Base-by-base conservation (phyloP, 1,140 invertebrate genomes). In the Drosophila littoralis region DNA sequence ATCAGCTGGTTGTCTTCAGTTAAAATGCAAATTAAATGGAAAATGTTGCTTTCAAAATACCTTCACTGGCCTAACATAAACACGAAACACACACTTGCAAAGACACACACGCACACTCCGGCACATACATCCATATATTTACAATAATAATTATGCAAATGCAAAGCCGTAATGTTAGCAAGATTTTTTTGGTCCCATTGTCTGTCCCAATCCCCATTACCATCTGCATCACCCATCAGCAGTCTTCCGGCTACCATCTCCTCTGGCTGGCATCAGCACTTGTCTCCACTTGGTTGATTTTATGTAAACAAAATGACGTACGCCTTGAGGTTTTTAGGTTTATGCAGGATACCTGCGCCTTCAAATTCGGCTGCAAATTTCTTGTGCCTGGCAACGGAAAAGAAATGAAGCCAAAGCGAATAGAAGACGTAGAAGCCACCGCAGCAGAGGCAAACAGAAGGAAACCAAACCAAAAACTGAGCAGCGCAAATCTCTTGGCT, bases 101-200 rank as follows among this genome's bases (percentile, higher is more conserved):
- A 51, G 10, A 50, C 48, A 36, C 46, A 33, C 52, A 33, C 55
- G 40, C 68, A 50, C 46, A 15, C n/a, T 17, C 40, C 22, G 40
- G 52, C 50, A 40, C 32, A 43, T 42, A 33, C 60, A 38, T 54
- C 46, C 69, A 55, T 71, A 72, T 79, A 50, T 50, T 28, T 61
- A 72, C 54, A 82, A 82, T 59, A 81, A 86, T 86, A 86, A 86
- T 86, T 86, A 86, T 86, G 82, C 83, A 86, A 86, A 86, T 86
- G 76, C 79, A 74, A 88, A 79, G 79, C 83, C 79, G 81, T 82
- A 85, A 85, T 88, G 82, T 71, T 75, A 79, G 61, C 79, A 83
- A 83, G 83, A 88, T 83, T 88, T 79, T 74, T 69, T 72, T 28
- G 22, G 22, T 28, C 22, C 22, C 22, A 28, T 28, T 28, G 22